Percentiles rank a stretch among this genome's conserved stretches.
Evolutionary conservation across 2,113 vertebrate species (phyloP).

Genomic region (Peromyscus californicus): DNA sequence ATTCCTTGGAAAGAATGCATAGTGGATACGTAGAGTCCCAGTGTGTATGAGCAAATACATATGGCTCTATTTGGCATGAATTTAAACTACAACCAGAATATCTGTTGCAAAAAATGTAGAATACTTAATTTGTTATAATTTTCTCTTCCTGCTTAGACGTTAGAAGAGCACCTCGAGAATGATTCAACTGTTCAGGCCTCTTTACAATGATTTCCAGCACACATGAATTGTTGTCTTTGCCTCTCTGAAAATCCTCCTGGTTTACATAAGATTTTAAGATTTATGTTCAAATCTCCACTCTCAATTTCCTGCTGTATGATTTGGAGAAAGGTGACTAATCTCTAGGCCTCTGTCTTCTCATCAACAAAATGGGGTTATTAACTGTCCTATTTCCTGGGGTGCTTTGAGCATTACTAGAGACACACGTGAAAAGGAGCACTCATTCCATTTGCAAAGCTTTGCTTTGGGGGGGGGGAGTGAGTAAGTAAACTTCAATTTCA

Average conservation of each 20-base stretch:
- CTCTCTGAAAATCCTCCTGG: slow-evolving; percentile 39
- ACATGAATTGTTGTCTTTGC: neutral
- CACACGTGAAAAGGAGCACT: neutral
- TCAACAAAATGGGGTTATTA: slow-evolving; percentile 48
- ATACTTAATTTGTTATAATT: slow-evolving; percentile 44
- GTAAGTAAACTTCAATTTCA: slow-evolving; percentile 2
- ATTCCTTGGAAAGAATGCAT: neutral
- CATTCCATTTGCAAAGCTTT: slow-evolving; percentile 42
- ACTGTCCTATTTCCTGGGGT: neutral
- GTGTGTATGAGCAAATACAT: slow-evolving; percentile 30
- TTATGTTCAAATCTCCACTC: neutral
- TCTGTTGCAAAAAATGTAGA: neutral
- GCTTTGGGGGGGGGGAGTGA: neutral
- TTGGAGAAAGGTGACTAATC: slow-evolving; percentile 30
- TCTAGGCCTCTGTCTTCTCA: slow-evolving; percentile 29
- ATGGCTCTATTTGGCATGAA: neutral
- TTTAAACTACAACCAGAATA: slow-evolving; percentile 54
- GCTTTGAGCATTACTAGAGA: neutral
- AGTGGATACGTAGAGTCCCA: neutral
- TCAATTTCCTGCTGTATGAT: slow-evolving; percentile 27
- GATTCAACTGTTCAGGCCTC: neutral
- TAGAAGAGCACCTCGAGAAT: slow-evolving; percentile 36
- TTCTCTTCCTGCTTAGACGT: slow-evolving; percentile 53
- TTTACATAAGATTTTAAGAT: slow-evolving; percentile 38
- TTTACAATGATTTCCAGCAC: slow-evolving; percentile 32